phyloP scores from a whole-genome alignment of 2,888 invertebrate species.

The Rotaria magnacalcarata region DNA sequence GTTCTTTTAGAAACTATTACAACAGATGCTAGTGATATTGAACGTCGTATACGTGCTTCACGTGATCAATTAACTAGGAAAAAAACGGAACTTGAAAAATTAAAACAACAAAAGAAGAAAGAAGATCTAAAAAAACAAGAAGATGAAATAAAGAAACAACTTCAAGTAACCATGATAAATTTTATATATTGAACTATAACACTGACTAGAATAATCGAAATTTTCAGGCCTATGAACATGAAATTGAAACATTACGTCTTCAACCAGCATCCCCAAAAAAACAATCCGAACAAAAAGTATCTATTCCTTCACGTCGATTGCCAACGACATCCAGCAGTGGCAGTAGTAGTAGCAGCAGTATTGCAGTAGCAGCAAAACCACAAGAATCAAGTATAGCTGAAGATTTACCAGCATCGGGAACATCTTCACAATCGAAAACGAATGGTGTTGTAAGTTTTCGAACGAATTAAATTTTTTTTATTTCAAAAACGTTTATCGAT shows the following conservation, averaged over 20 bases:
- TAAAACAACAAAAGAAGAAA: slow-evolving; percentile 59
- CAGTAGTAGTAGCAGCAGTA: not conserved
- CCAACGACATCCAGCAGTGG: not conserved
- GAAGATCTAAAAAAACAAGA: slow-evolving; percentile 62
- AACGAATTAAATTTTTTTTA: not conserved
- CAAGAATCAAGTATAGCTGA: not conserved
- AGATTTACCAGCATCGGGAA: not conserved
- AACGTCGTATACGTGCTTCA: slow-evolving; percentile 61
- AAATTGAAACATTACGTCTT: slow-evolving; percentile 1
- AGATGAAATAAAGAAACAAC: slow-evolving; percentile 61
- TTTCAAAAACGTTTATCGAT: not conserved
- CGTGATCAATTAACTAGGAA: slow-evolving; percentile 61
- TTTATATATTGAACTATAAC: too few species aligned
- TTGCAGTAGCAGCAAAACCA: not conserved
- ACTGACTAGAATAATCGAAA: too few species aligned
- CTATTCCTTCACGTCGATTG: not conserved
- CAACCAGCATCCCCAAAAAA: not conserved
- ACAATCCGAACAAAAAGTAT: not conserved
- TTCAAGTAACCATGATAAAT: slow-evolving; percentile 56
- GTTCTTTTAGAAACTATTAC: not conserved
- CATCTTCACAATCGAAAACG: not conserved
- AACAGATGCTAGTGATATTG: slow-evolving; percentile 62
- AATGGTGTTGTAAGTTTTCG: not conserved
- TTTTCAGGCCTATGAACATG: not conserved
- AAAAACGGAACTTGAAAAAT: slow-evolving; percentile 60